A percentile compares a stretch with the other conserved stretches of the same genome.
phyloP scores from a whole-genome alignment of 2,113 vertebrate genomes.

The Hippocampus barbouri region DNA sequence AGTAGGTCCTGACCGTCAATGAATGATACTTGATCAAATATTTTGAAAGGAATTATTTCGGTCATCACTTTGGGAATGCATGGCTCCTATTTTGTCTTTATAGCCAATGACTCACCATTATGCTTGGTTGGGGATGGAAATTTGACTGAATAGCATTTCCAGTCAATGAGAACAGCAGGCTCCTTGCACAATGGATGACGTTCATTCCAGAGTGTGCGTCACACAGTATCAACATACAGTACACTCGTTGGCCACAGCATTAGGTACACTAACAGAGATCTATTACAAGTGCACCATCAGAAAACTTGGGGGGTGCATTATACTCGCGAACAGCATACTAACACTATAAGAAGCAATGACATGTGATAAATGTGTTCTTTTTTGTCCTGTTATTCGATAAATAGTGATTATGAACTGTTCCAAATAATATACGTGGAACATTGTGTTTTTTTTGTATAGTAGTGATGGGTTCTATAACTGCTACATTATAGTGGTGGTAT shows the following conservation, averaged over 20 bases:
- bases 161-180: slow-evolving; percentile 38
- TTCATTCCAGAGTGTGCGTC: slow-evolving; percentile 26
- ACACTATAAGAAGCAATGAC: too few relatives aligned
- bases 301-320: not conserved
- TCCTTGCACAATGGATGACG: slow-evolving; percentile 46
- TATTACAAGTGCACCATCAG: not conserved
- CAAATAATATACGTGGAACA: too few relatives aligned
- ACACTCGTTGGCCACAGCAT: not conserved
- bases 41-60: slow-evolving; percentile 27
- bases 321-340: too few relatives aligned
- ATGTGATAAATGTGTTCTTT: too few relatives aligned
- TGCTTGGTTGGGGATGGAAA: slow-evolving; percentile 27
- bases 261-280: not conserved
- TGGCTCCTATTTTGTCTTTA: slow-evolving; percentile 21
- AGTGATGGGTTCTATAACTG: too few relatives aligned
- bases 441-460: too few relatives aligned
- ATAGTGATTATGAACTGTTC: too few relatives aligned
- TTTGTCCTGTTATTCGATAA: too few relatives aligned
- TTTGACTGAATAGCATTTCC: slow-evolving; percentile 42
- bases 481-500: too few relatives aligned
- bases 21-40: slow-evolving; percentile 10
- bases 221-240: slow-evolving; percentile 12
- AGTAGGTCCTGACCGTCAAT: slow-evolving; percentile 12
- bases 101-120: slow-evolving; percentile 21
- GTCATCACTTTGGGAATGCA: slow-evolving; percentile 27